These are phyloP conservation scores for Sinhomidia bicolor DNA, from an alignment of 2,888 invertebrate genomes.

Conservation along the genomic window DNA sequence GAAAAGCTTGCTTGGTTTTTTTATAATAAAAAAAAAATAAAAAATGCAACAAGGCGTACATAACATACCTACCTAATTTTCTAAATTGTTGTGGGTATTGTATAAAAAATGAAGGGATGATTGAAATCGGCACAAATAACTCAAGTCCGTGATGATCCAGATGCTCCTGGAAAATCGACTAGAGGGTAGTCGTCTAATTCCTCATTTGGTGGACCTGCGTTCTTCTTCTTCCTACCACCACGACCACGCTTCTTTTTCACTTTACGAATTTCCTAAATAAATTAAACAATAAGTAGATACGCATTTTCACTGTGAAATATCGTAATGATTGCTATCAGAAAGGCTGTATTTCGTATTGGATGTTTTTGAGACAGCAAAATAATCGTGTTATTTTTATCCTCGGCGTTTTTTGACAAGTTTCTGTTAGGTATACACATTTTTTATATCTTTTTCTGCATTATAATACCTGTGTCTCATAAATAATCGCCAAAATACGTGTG, in stretches of 20 bases:
- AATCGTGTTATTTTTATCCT: not conserved
- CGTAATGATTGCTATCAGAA: too few species aligned
- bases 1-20: not conserved
- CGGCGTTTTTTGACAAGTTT: not conserved
- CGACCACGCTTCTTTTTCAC: constrained; percentile 49
- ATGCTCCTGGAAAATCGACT: constrained; percentile 35
- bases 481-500: constrained; percentile 55
- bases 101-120: not conserved
- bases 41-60: too few species aligned
- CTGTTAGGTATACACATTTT: too few species aligned
- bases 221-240: constrained; percentile 50
- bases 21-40: not conserved
- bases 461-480: constrained; percentile 66
- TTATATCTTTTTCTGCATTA: not conserved
- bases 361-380: too few species aligned
- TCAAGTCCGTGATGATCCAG: not conserved
- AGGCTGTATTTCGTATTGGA: too few species aligned
- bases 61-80: not conserved
- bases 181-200: constrained; percentile 59
- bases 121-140: too few species aligned
- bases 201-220: constrained; percentile 37
- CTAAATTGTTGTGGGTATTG: not conserved
- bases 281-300: constrained; percentile 3
- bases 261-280: constrained; percentile 60
- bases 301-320: too few species aligned